These are phyloP conservation scores for Brachionus sp. DNA, from an alignment of 1,140 invertebrate species.

Conservation along the genomic window DNA sequence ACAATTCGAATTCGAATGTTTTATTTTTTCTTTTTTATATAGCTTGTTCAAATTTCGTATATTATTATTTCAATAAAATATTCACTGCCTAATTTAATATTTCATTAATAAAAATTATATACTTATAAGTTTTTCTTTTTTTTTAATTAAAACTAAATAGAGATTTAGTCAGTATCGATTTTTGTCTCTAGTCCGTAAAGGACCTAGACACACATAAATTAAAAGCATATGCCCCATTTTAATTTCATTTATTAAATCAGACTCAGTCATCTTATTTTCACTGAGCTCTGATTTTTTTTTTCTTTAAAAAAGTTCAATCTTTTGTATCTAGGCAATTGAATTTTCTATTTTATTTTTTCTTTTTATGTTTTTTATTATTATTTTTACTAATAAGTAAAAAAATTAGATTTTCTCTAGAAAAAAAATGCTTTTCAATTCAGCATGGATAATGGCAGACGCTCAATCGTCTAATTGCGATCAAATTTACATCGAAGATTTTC, in stretches of 20 bases:
- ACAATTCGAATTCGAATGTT: neutral
- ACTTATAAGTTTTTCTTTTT: neutral
- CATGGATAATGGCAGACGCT: neutral
- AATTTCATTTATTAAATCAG: neutral
- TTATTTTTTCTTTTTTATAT: neutral
- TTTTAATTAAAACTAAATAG: neutral
- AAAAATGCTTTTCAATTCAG: neutral
- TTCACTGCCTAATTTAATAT: conserved; percentile 4
- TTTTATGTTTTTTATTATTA: neutral
- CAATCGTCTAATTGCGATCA: neutral
- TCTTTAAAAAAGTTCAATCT: neutral
- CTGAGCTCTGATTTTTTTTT: no score
- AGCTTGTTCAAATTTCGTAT: neutral
- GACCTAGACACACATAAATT: neutral
- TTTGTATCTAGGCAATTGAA: neutral
- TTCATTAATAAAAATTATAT: neutral
- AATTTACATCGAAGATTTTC: neutral
- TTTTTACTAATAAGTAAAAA: neutral
- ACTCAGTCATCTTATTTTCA: no score
- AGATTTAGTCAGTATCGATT: neutral
- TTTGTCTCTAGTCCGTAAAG: neutral
- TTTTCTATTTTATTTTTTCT: no score
- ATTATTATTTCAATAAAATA: conserved; percentile 13
- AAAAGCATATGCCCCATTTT: neutral
- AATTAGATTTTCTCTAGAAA: neutral